Percentiles rank a stretch among this genome's conserved stretches.
Evolutionary conservation across 92 coral and sea anemone genomes (phyloP).

Genomic region (Parazoanthus swiftii): DNA sequence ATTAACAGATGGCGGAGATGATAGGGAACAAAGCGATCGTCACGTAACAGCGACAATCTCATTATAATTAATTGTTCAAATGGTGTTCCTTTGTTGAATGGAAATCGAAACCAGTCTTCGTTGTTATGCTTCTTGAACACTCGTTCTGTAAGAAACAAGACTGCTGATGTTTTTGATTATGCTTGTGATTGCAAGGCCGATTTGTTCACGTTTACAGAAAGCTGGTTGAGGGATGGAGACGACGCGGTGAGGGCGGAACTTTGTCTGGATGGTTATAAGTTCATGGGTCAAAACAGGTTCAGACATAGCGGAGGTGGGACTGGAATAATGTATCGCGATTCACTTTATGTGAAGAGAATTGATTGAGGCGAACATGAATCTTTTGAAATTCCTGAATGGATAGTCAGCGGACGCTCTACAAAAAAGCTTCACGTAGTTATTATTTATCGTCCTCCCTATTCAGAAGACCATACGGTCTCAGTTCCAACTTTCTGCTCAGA

Average conservation of each 20-base stretch:
- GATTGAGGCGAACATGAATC: too few relatives aligned
- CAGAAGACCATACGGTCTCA: background rate
- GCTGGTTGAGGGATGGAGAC: constrained; percentile 44
- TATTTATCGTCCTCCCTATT: constrained; percentile 59
- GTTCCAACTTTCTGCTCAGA: constrained; percentile 6
- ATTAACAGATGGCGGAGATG: constrained; percentile 38
- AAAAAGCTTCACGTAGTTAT: constrained; percentile 42
- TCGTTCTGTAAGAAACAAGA: constrained; percentile 45
- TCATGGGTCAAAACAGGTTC: constrained; percentile 51
- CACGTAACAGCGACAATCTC: constrained; percentile 48
- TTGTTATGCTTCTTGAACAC: constrained; percentile 36
- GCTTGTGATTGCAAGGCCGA: constrained; percentile 38
- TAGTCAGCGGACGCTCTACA: constrained; percentile 43
- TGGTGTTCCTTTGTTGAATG: too few relatives aligned
- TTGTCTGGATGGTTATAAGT: constrained; percentile 54
- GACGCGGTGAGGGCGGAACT: constrained; percentile 40
- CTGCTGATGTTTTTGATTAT: constrained; percentile 15
- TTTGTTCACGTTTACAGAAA: constrained; percentile 39
- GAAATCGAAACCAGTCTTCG: too few relatives aligned
- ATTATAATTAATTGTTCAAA: constrained; percentile 38
- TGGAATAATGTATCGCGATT: constrained; percentile 30
- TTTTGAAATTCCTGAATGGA: constrained; percentile 54
- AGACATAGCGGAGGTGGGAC: background rate
- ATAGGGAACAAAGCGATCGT: constrained; percentile 48
- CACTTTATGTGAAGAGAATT: too few relatives aligned